Base-by-base conservation (phyloP, 1,140 invertebrate genomes). In the Homalodisca vitripennis region DNA sequence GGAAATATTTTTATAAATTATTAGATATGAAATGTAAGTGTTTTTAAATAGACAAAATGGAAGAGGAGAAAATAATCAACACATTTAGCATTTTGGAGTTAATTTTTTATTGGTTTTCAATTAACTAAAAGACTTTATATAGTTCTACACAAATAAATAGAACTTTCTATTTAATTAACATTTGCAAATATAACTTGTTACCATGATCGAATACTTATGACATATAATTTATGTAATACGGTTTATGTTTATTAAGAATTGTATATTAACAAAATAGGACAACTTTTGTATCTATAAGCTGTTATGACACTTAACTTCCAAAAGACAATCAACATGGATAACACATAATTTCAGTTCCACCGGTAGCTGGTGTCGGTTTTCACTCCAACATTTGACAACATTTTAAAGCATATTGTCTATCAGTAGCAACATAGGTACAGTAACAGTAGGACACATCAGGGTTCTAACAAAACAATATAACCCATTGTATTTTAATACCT, bases 101-200 rank as follows among this genome's bases (percentile, higher is more conserved):
- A 51, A n/a, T n/a, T n/a, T n/a, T n/a, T n/a, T n/a, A n/a, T 51
- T 51, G 17, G 22, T 51, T 51, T 51, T 51, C 6, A 51, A 20
- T 51, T 3, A 51, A 51, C 22, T 51, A 51, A 51, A 51, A 51
- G 48, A 51, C 48, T 51, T n/a, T 3, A 51, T 51, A 51, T 51
- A 51, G 48, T 51, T 51, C 48, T 51, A 51, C 48, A 51, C 48
- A 51, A 51, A 51, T n/a, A 51, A 51, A 51, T 51, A 51, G 48
- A 51, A 51, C 48, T 51, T 51, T 51, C 48, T 51, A 51, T 51
- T 51, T n/a, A 51, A 51, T 51, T 51, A 51, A 51, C 48, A 20
- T 51, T 51, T 20, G 48, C 48, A 51, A 51, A 51, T 51, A 51
- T 51, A 51, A 51, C 48, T 51, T 51, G 17, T 51, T 20, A 51